Conservation (phyloP, 2,888 invertebrate genomes). For the Tiliacea aurago region DNA sequence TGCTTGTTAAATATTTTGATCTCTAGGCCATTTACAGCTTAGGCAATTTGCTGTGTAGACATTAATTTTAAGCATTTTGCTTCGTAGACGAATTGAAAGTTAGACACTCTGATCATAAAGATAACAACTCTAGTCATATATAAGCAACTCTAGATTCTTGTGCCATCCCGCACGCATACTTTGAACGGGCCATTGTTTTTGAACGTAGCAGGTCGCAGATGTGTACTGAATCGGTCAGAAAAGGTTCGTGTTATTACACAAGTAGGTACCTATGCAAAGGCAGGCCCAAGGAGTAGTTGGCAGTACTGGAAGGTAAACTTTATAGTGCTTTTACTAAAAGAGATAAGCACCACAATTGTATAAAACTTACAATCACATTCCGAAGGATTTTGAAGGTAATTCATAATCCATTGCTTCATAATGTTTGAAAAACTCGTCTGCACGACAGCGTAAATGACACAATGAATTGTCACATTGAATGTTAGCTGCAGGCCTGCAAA, state of each 20-base stretch:
- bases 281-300: neutral
- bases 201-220: constrained; percentile 18
- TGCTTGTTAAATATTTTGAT: too few species aligned
- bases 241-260: constrained; percentile 32
- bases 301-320: neutral
- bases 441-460: neutral
- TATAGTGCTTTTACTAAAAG: neutral
- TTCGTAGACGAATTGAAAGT: too few species aligned
- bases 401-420: too few species aligned
- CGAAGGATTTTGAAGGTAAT: too few species aligned
- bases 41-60: too few species aligned
- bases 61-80: too few species aligned
- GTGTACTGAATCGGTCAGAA: constrained; percentile 50
- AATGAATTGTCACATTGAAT: too few species aligned
- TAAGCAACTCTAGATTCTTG: constrained; percentile 15
- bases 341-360: neutral
- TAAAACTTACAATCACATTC: too few species aligned
- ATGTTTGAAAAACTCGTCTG: neutral
- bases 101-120: too few species aligned
- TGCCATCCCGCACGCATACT: constrained; percentile 41
- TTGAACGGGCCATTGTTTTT: constrained; percentile 67
- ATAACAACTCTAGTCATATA: too few species aligned
- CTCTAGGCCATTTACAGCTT: too few species aligned
- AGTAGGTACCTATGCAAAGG: neutral
- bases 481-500: too few species aligned